Evolutionary conservation across 1,140 invertebrate genomes (phyloP).

Genomic region (Penaeus chinensis): DNA sequence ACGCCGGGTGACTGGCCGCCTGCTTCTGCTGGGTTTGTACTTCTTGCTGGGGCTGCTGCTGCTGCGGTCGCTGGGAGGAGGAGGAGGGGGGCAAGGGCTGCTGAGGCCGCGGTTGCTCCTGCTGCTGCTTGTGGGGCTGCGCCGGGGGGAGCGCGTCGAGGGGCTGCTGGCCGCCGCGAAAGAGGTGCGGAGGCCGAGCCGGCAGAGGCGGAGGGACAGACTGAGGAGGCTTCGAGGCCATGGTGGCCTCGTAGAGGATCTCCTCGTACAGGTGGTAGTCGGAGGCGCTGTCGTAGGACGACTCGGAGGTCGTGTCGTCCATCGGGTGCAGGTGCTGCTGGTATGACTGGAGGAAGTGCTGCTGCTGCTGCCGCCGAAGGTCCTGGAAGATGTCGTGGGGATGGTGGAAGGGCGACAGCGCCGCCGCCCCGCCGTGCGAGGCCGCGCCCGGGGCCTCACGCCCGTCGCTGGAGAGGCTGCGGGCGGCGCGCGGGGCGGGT

Average conservation of each 20-base stretch:
- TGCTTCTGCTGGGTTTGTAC: not conserved
- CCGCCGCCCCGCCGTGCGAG: not conserved
- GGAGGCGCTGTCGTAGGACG: conserved; percentile 50
- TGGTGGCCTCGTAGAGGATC: conserved; percentile 45
- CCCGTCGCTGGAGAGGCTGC: conserved; percentile 53
- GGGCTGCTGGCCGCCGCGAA: conserved; percentile 7
- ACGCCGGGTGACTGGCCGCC: no score
- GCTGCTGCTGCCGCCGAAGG: conserved; percentile 32
- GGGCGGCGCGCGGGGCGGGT: conserved; percentile 31
- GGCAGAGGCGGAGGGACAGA: conserved; percentile 44
- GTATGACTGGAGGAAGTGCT: not conserved
- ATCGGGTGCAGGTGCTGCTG: conserved; percentile 29
- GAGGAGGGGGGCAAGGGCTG: not conserved
- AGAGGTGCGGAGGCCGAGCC: conserved; percentile 48
- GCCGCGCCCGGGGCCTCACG: conserved; percentile 26
- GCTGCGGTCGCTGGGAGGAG: conserved; percentile 28
- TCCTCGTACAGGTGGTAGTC: conserved; percentile 56
- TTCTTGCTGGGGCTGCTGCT: conserved; percentile 26
- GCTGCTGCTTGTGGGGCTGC: conserved; percentile 13
- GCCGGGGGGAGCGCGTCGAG: not conserved
- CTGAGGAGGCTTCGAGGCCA: conserved; percentile 4
- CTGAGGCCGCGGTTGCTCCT: not conserved
- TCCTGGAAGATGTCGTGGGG: conserved; percentile 4
- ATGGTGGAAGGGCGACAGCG: no score
- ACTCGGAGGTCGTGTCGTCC: conserved; percentile 47